Evolutionary conservation across 2,888 invertebrate species (phyloP), one percentile per base, ranked within the genome.

Genomic region (Omphaloscelis lunosa): DNA sequence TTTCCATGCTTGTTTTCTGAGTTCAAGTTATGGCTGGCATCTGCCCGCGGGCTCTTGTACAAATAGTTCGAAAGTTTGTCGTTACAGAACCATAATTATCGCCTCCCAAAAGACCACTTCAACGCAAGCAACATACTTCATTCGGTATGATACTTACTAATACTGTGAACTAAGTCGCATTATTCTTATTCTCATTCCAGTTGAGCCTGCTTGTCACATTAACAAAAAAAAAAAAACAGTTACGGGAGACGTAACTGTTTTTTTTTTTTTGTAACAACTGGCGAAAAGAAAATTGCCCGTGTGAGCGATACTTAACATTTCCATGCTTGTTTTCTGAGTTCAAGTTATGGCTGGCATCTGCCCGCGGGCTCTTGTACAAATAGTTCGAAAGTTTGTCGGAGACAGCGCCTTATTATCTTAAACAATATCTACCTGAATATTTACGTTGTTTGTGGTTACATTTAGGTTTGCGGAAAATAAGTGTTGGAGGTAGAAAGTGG

Each of bases 361-460:
- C 84, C 79, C 69, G 27, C 58, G 45, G 79, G 63, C 63, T 59
- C 29, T 66, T 48, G 15, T 17, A 15, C 34, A 20, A 71, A 80
- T 84, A 84, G 85, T 84, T 80, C 0, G 12, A 56, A 80, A 80
- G 61, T 80, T 80, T 80, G 56, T 51, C 15, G 66, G 66, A 80
- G 80, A 67, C 80, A 61, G 48, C 17, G 48, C 29, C 65, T 70
- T 70, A 65, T 84, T 84, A 79, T 79, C 53, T 79, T 20, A 2
- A 61, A 41, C 45, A 79, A 70, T 66, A 69, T 68, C 39, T 61
- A 34, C 59, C 70, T 65, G 39, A 61, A 48, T 79, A 79, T 61
- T 79, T 56, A 56, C 53, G 1, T 56, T 27, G 39, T 59, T 69
- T 23, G n/a, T 15, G 12, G 61, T 8, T 51, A 41, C 9, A 20